These are phyloP conservation scores for Camponotus pennsylvanicus DNA, from an alignment of 1,140 invertebrate genomes.

Conservation along the genomic window DNA sequence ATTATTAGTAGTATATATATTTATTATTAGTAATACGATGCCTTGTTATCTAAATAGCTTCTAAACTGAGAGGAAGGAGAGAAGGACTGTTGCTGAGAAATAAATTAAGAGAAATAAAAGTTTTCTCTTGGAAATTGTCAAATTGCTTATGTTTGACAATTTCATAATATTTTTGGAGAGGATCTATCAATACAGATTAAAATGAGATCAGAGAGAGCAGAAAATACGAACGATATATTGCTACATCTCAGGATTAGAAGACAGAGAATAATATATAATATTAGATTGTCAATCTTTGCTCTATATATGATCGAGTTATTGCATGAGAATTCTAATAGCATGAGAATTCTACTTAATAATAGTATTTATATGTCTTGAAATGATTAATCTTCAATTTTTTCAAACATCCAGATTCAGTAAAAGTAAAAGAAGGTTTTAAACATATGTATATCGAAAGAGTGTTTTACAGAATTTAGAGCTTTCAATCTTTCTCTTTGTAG, in stretches of 20 bases:
- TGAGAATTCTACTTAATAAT: conserved; percentile 64
- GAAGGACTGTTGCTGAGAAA: conserved; percentile 79
- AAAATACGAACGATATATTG: conserved; percentile 30
- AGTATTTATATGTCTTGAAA: conserved; percentile 43
- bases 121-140: conserved; percentile 9
- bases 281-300: conserved; percentile 19
- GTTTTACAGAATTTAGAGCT: conserved; percentile 57
- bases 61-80: conserved; percentile 85
- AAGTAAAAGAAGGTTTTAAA: conserved; percentile 15
- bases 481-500: conserved; percentile 57
- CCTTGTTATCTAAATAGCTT: conserved; percentile 50
- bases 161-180: conserved; percentile 22
- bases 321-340: conserved; percentile 74
- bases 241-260: conserved; percentile 34
- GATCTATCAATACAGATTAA: neutral
- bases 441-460: conserved; percentile 9
- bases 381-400: conserved; percentile 43
- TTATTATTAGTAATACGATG: conserved; percentile 14
- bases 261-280: conserved; percentile 23
- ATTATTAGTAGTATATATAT: neutral
- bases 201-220: conserved; percentile 3
- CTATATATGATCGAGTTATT: conserved; percentile 55
- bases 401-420: conserved; percentile 34
- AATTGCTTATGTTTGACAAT: conserved; percentile 44
- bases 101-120: conserved; percentile 28